Evolutionary conservation across 2,888 invertebrate species (phyloP).

Genomic region (Leptopterna dolabrata): DNA sequence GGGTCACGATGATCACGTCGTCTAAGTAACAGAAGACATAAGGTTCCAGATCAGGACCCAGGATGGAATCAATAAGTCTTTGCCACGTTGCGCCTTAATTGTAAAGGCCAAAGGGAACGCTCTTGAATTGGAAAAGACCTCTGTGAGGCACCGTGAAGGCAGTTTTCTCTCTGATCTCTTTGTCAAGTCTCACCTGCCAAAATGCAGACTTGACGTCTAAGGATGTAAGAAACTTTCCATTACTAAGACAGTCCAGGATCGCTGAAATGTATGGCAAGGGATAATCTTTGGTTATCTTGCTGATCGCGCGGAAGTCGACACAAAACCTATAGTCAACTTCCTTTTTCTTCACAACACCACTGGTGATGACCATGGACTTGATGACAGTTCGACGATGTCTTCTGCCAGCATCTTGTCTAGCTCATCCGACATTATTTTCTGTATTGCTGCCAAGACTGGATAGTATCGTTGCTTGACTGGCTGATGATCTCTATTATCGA

Average conservation of each 20-base stretch:
- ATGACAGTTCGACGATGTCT: constrained; percentile 61
- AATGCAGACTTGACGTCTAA: constrained; percentile 60
- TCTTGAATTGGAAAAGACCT: constrained; percentile 62
- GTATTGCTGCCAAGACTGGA: constrained; percentile 31
- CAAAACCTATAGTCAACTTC: constrained; percentile 60
- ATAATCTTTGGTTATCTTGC: constrained; percentile 38
- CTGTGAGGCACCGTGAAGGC: constrained; percentile 60
- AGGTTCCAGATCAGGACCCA: constrained; percentile 47
- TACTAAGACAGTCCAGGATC: constrained; percentile 58
- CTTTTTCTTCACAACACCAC: constrained; percentile 62
- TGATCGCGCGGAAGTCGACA: constrained; percentile 60
- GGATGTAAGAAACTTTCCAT: constrained; percentile 49
- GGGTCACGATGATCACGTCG: constrained; percentile 20
- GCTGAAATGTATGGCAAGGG: constrained; percentile 57
- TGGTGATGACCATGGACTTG: constrained; percentile 63
- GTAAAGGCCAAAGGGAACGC: constrained; percentile 60
- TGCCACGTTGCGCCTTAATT: constrained; percentile 57
- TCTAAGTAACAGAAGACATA: constrained; percentile 45
- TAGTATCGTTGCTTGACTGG: constrained; percentile 40
- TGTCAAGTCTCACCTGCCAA: constrained; percentile 59
- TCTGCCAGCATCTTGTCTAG: constrained; percentile 61
- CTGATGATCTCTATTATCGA: background rate
- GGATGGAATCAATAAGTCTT: constrained; percentile 54
- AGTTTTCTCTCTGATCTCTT: constrained; percentile 57
- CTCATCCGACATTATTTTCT: constrained; percentile 58